Base-by-base conservation (phyloP, 2,888 invertebrate species). In the Piscicola geometra region DNA sequence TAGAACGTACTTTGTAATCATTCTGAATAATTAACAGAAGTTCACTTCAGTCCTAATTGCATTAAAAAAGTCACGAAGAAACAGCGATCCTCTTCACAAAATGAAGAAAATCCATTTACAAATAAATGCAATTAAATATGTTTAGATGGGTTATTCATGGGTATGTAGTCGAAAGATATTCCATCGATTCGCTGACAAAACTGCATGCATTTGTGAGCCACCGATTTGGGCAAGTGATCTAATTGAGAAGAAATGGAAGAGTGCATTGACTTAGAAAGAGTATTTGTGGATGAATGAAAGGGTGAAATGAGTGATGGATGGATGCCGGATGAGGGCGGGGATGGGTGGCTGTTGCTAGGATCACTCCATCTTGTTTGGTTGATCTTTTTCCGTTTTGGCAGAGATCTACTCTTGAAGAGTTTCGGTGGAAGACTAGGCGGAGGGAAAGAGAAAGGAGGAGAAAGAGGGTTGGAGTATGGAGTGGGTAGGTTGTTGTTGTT, bases 101-200 rank as follows among this genome's bases (percentile, higher is more conserved):
- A n/a, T n/a, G n/a, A n/a, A n/a, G n/a, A n/a, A n/a, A n/a, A n/a
- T n/a, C n/a, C n/a, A n/a, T n/a, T n/a, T n/a, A n/a, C n/a, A n/a
- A n/a, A n/a, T n/a, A n/a, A n/a, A n/a, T n/a, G n/a, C n/a, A n/a
- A n/a, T n/a, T 25, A 56, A 56, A 56, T 25, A 18, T 18, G 25
- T 56, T 56, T 56, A 5, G 60, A 5, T 5, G 60, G n/a, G 60
- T 25, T 56, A 35, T 73, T 64, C 73, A 73, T 73, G 56, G 73
- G 73, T 2, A 73, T 18, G 30, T 73, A 73, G 15, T 64, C 73
- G n/a, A 35, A 35, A 25, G 60, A 25, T 25, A 73, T 18, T 2
- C 25, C 64, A n/a, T 73, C 73, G 9, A 73, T 35, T 15, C 41
- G 32, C 25, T 33, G 47, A 52, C 64, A 73, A 33, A 73, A 73